phyloP scores from a whole-genome alignment of 1,140 invertebrate species.

The Conus ventricosus region DNA sequence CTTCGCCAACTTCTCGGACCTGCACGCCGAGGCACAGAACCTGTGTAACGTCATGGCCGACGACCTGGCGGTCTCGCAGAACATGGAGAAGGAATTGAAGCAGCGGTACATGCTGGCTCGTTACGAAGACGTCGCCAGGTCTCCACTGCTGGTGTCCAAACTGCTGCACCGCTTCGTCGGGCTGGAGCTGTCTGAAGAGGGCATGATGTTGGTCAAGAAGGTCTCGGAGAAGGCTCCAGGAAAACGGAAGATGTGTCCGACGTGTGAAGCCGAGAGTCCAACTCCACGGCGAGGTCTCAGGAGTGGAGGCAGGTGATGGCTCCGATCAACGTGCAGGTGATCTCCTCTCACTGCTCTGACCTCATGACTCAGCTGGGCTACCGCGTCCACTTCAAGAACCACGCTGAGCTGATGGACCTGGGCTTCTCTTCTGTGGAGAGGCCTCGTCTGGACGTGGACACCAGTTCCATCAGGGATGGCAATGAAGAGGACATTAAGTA shows the following conservation, averaged over 20 bases:
- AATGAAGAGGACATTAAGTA: background rate
- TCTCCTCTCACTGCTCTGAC: background rate
- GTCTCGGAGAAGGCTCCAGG: background rate
- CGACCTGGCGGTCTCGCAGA: background rate
- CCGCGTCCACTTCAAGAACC: background rate
- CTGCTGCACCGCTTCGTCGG: background rate
- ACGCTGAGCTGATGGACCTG: background rate
- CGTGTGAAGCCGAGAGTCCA: background rate
- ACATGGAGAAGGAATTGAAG: background rate
- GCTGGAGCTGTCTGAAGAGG: background rate
- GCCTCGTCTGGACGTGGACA: background rate
- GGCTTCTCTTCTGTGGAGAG: background rate
- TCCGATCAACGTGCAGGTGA: background rate
- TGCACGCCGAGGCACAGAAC: background rate
- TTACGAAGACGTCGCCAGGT: conserved; percentile 28
- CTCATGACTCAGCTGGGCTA: conserved; percentile 3
- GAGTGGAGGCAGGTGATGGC: background rate
- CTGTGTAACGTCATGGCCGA: background rate
- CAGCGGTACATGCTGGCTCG: conserved; percentile 10
- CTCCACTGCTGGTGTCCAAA: background rate
- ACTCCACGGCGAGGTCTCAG: background rate
- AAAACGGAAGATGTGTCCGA: background rate
- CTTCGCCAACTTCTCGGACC: conserved; percentile 5
- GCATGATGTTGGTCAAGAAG: background rate
- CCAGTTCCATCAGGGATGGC: background rate